Conservation (phyloP, 1,140 invertebrate species). For the Apis cerana region DNA sequence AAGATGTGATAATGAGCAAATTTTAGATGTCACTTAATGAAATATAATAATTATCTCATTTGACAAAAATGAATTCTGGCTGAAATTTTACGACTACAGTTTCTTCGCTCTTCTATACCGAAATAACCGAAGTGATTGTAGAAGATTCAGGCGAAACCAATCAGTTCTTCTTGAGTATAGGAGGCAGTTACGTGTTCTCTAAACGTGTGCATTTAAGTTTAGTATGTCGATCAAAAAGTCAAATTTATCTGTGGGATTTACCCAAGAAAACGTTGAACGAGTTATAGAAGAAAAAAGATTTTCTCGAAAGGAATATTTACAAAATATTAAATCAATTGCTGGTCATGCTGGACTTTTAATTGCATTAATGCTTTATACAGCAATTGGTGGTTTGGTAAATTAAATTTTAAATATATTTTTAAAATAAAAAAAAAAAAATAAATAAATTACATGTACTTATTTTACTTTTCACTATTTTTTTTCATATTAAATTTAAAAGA, state of each 20-base stretch:
- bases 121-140: constrained; percentile 42
- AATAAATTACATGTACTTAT: background rate
- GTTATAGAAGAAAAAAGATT: constrained; percentile 8
- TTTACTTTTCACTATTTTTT: too few relatives aligned
- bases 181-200: background rate
- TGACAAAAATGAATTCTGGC: constrained; percentile 3
- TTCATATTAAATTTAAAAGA: background rate
- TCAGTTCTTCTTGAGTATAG: constrained; percentile 25
- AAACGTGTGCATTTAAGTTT: background rate
- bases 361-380: constrained; percentile 87
- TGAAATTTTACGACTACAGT: background rate
- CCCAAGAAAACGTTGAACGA: background rate
- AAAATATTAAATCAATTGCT: constrained; percentile 83
- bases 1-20: background rate
- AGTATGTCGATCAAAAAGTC: constrained; percentile 31
- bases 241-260: background rate
- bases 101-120: constrained; percentile 25
- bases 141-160: constrained; percentile 23
- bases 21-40: background rate
- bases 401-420: background rate
- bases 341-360: constrained; percentile 87
- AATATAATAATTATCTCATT: background rate
- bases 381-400: constrained; percentile 88
- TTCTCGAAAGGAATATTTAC: constrained; percentile 46
- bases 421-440: background rate